These are phyloP conservation scores for Morelia viridis DNA, from an alignment of 2,797 vertebrate species.

Conservation along the genomic window DNA sequence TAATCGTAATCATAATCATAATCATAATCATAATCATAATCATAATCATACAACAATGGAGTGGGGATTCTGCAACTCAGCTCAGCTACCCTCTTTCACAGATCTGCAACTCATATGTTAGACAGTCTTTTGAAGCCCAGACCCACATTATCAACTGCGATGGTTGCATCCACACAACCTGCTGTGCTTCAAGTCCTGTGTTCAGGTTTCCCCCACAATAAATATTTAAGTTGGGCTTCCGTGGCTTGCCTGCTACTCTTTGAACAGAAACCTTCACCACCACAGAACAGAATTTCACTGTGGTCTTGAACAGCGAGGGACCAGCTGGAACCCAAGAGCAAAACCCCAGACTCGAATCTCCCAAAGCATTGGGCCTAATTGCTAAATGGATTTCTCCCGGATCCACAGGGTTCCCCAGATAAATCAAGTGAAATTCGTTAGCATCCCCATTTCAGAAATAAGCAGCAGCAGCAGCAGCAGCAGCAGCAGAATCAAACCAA, in stretches of 20 bases:
- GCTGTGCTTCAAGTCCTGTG: neutral
- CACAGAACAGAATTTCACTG: neutral
- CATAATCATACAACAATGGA: neutral
- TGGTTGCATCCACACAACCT: neutral
- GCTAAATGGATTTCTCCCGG: neutral
- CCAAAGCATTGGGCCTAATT: neutral
- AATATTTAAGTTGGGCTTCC: neutral
- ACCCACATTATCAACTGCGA: neutral
- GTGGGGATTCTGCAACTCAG: neutral
- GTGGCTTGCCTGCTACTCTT: neutral
- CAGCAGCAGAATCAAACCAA: neutral
- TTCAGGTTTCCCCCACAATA: neutral
- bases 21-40: too few species aligned
- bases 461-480: neutral
- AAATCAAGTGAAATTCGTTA: neutral
- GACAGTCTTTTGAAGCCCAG: neutral
- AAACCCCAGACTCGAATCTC: neutral
- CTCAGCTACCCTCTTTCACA: neutral
- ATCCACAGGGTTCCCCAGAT: neutral
- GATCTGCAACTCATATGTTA: neutral
- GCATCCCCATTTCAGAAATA: too few species aligned
- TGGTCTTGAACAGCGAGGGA: neutral
- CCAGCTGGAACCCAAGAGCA: neutral
- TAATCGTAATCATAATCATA: too few species aligned
- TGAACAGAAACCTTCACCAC: neutral